Base-by-base conservation (phyloP, 2,888 invertebrate species). In the Sphaeridia pumilis region DNA sequence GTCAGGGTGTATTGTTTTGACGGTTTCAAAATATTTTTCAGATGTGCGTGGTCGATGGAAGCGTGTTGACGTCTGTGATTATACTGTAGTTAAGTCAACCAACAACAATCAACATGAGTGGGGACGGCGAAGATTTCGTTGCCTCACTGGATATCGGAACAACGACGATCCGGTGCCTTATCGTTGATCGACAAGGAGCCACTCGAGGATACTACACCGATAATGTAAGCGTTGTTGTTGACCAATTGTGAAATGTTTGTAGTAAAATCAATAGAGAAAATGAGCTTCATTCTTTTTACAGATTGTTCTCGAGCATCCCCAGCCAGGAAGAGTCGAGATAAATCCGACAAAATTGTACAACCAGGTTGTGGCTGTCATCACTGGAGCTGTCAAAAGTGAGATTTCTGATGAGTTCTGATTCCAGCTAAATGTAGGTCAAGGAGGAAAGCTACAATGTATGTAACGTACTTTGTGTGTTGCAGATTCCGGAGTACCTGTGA, bases 61-160 rank as follows among this genome's bases (percentile, higher is more conserved):
- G n/a, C n/a, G n/a, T n/a, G n/a, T n/a, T n/a, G n/a, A n/a, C n/a
- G n/a, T n/a, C n/a, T n/a, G n/a, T n/a, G n/a, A n/a, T n/a, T n/a
- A n/a, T n/a, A n/a, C n/a, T n/a, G n/a, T n/a, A n/a, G n/a, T n/a
- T n/a, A n/a, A n/a, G n/a, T n/a, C n/a, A n/a, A n/a, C n/a, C n/a
- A n/a, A n/a, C n/a, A n/a, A n/a, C n/a, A n/a, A n/a, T n/a, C n/a
- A n/a, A n/a, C 24, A 52, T 52, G 52, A 52, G 52, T 58, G 58
- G 58, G 21, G 56, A 58, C 38, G 65, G 64, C 27, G 64, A 65
- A 42, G 61, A 65, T 68, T 83, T 80, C 69, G 79, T 92, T 60
- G 79, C 84, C 43, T 81, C 87, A n/a, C 73, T 93, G 58, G 94
- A 94, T 73, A 80, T 94, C 60, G 94, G 93, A 45, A 92, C 92